Conservation (phyloP, 2,888 invertebrate species). For the Ditylenchus weischeri region DNA sequence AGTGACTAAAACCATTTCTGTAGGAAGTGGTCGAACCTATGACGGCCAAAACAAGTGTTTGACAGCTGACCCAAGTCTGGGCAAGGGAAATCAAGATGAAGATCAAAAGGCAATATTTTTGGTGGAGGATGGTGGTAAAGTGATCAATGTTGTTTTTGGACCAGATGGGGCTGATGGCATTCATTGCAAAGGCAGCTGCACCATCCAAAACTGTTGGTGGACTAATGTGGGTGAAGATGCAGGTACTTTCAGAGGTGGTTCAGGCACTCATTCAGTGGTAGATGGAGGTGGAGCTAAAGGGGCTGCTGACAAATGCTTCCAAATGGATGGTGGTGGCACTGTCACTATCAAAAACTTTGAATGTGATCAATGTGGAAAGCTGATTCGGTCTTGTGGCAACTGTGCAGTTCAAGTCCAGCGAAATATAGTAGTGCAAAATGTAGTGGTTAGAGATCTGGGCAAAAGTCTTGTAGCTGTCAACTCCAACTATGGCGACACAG, state of each 20-base stretch:
- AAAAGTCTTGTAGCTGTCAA: slow-evolving; percentile 13
- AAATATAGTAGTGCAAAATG: not conserved
- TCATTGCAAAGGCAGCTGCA: no score
- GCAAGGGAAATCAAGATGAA: not conserved
- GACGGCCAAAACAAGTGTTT: slow-evolving; percentile 3
- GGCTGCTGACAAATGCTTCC: slow-evolving; percentile 19
- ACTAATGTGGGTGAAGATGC: slow-evolving; percentile 13
- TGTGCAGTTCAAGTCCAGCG: no score
- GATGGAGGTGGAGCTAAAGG: no score
- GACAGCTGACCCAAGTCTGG: not conserved
- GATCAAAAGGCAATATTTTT: not conserved
- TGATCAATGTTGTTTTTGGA: slow-evolving; percentile 12
- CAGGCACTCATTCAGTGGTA: no score
- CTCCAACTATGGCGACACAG: slow-evolving; percentile 15
- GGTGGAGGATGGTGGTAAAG: not conserved
- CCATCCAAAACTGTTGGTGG: no score
- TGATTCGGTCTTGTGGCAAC: no score
- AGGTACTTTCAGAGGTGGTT: slow-evolving; percentile 21
- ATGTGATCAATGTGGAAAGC: slow-evolving; percentile 14
- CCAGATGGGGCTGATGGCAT: no score
- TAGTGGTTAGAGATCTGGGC: not conserved
- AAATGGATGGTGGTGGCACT: slow-evolving; percentile 18
- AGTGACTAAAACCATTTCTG: not conserved
- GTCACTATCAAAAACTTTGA: slow-evolving; percentile 13
- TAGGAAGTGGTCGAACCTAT: not conserved